Evolutionary conservation across 1,140 invertebrate species (phyloP).

Genomic region (Venturia canescens): DNA sequence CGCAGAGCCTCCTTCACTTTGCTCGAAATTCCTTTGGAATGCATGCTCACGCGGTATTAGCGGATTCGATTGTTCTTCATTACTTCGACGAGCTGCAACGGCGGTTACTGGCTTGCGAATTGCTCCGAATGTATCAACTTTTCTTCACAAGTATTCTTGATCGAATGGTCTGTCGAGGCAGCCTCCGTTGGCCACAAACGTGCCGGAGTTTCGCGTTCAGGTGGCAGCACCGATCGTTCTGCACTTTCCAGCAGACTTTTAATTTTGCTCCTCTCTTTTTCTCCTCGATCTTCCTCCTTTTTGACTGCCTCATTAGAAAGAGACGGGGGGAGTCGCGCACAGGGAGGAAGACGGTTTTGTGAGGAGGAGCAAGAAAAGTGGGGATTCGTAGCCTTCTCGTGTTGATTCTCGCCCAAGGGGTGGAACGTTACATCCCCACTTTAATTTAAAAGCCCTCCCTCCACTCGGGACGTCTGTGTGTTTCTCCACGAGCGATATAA

Average conservation of each 20-base stretch:
- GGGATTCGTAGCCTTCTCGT: conserved; percentile 27
- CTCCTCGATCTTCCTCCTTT: conserved; percentile 24
- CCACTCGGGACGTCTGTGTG: conserved; percentile 1
- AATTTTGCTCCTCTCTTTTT: background rate
- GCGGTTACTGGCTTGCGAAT: background rate
- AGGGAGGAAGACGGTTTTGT: conserved; percentile 17
- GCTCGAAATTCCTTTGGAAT: too few species aligned
- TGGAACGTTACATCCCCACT: conserved; percentile 32
- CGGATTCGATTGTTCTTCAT: background rate
- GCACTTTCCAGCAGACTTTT: conserved; percentile 9
- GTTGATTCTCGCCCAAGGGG: conserved; percentile 29
- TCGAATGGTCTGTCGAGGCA: background rate
- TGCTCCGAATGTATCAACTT: background rate
- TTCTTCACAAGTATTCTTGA: background rate
- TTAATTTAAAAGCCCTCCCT: background rate
- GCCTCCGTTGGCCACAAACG: background rate
- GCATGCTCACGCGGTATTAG: too few species aligned
- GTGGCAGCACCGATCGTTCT: conserved; percentile 72
- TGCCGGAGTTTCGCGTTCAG: conserved; percentile 53
- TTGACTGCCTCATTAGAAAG: background rate
- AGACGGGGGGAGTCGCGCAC: background rate
- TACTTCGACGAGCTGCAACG: background rate
- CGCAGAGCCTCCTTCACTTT: background rate
- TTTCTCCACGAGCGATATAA: background rate
- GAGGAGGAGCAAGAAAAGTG: conserved; percentile 44